Percentiles rank a stretch among this genome's conserved stretches.
Conservation (phyloP, 2,113 vertebrate genomes). For the Chloropsis cyanopogon region DNA sequence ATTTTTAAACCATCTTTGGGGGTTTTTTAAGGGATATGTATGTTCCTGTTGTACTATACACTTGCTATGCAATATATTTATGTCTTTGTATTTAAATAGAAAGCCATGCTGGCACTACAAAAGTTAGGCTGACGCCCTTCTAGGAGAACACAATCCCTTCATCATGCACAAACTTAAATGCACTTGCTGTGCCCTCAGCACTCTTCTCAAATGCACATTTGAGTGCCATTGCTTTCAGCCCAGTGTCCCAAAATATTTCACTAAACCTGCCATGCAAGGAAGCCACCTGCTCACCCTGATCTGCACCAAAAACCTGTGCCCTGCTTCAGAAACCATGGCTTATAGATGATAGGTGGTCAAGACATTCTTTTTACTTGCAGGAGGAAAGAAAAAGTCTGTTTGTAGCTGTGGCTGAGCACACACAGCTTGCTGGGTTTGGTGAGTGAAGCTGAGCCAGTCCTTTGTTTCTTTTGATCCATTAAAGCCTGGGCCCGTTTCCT, state of each 20-base stretch:
- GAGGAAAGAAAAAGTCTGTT: background rate
- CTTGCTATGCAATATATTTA: background rate
- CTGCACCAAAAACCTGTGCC: background rate
- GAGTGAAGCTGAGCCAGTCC: slow-evolving; percentile 44
- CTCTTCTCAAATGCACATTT: background rate
- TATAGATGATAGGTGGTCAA: background rate
- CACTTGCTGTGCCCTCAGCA: background rate
- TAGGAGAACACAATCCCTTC: background rate
- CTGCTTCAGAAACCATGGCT: background rate
- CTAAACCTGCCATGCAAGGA: background rate
- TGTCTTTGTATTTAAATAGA: background rate
- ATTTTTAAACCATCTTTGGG: background rate
- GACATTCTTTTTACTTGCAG: background rate
- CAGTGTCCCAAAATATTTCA: background rate
- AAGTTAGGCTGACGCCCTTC: background rate
- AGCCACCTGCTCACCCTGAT: background rate
- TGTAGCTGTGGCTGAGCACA: slow-evolving; percentile 1
- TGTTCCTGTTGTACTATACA: background rate
- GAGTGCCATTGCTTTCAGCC: background rate
- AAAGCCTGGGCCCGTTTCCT: slow-evolving; percentile 1
- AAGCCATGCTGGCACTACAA: background rate
- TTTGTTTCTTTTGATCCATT: slow-evolving; percentile 50
- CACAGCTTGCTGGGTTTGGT: background rate
- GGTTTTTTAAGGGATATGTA: no score
- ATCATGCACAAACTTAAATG: background rate